Percentiles rank a stretch among this genome's conserved stretches.
Evolutionary conservation across 2,797 vertebrate genomes (phyloP).

Genomic region (Lacerta agilis): DNA sequence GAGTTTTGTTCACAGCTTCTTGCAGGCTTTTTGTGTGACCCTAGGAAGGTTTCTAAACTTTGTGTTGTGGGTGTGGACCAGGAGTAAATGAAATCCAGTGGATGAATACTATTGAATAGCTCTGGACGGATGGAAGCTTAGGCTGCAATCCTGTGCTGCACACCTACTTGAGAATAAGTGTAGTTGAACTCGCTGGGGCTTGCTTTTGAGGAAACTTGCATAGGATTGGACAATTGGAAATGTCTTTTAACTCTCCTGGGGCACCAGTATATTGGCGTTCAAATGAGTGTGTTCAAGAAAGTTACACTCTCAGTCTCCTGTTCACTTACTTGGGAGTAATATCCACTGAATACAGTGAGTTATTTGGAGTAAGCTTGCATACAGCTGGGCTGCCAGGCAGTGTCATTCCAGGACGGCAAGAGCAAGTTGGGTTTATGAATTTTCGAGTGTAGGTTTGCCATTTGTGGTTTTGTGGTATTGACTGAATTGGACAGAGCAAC

Average conservation of each 20-base stretch:
- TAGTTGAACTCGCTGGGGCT: background rate
- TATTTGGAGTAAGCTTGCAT: background rate
- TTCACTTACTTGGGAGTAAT: background rate
- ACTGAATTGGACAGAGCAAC: fast-evolving
- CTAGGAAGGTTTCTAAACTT: background rate
- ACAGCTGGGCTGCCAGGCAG: background rate
- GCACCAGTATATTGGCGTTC: background rate
- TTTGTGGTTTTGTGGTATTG: background rate
- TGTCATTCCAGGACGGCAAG: fast-evolving
- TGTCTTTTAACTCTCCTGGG: background rate
- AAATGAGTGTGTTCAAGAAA: background rate
- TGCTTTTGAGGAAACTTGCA: background rate
- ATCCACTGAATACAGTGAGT: fast-evolving
- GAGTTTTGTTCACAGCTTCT: background rate
- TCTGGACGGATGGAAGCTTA: background rate
- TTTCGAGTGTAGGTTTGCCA: fast-evolving
- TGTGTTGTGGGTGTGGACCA: background rate
- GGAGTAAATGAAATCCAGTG: background rate
- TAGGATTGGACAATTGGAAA: background rate
- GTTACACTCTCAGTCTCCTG: background rate
- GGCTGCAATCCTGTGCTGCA: background rate
- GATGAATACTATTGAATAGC: background rate
- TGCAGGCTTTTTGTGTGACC: background rate
- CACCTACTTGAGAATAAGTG: background rate
- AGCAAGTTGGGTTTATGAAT: fast-evolving